Base-by-base conservation (phyloP, 1,140 invertebrate species). In the Achatina immaculata region DNA sequence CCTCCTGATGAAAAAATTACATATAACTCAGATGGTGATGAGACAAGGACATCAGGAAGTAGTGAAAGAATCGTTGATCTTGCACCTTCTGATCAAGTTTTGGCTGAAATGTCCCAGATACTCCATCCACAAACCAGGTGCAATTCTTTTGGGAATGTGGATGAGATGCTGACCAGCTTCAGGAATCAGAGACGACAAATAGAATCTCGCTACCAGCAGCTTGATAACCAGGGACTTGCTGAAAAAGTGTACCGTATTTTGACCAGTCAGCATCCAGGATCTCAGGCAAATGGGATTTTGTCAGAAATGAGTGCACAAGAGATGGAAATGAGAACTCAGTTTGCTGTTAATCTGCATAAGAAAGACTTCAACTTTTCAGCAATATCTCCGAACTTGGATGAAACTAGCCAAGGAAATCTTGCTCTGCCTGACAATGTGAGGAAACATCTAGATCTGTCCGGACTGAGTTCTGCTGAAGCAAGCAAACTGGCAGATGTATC, bases 381-480 rank as follows among this genome's bases (percentile, higher is more conserved):
- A 34, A 75, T 73, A 21, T 28, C 82, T 19, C 80, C 77, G 71
- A 48, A 65, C 21, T 48, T 78, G 36, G 43, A 78, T 45, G 65
- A 42, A 9, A 45, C 19, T 24, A 78, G 48, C 83, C 58, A 81
- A 80, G 16, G 84, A 16, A 62, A 65, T 80, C 31, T 77, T 0
- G 34, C 48, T 21, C 21, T 42, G 24, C 48, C 85, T 16, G 83
- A 85, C 34, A 81, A 86, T 71, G 82, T 89, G 0, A 81, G 86
- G 16, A 86, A 85, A 81, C 82, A 84, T n/a, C 81, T 88, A 14
- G 85, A 89, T 72, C 81, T 85, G 81, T 89, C 88, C n/a, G 72
- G 81, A 28, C 78, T 88, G 21, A 88, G 86, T 83, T 87, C 85
- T 9, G 55, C 80, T 4, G 81, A 85, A 16, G 68, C 55, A 28